These are phyloP conservation scores for Callyntrura guangdongensis DNA, from an alignment of 2,888 invertebrate genomes.

Conservation along the genomic window DNA sequence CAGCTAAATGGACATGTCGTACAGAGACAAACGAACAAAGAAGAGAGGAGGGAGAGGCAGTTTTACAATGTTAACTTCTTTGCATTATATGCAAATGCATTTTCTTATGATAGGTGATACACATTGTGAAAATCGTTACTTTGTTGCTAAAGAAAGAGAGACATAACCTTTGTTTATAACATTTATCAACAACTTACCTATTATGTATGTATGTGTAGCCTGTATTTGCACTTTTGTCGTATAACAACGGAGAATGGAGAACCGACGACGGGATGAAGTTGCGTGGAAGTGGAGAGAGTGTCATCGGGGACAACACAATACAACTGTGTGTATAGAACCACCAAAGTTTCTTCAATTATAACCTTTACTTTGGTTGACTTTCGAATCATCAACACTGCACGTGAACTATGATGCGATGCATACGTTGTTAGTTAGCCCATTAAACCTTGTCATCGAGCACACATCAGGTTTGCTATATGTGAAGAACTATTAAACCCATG, in stretches of 20 bases:
- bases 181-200: too few relatives aligned
- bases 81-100: conserved; percentile 4
- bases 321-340: too few relatives aligned
- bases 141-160: too few relatives aligned
- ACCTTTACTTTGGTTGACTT: conserved; percentile 1
- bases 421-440: not conserved
- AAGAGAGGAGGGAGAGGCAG: not conserved
- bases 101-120: too few relatives aligned
- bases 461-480: not conserved
- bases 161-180: too few relatives aligned
- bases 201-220: too few relatives aligned
- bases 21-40: not conserved
- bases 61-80: not conserved
- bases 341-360: not conserved
- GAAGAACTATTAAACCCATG: not conserved
- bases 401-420: conserved; percentile 5
- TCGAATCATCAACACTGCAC: conserved; percentile 44
- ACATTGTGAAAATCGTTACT: too few relatives aligned
- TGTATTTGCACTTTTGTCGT: too few relatives aligned
- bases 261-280: too few relatives aligned
- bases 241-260: too few relatives aligned
- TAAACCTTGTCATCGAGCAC: not conserved
- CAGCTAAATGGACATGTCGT: not conserved
- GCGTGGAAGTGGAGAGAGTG: too few relatives aligned
- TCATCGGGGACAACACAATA: too few relatives aligned